Evolutionary conservation across 2,888 invertebrate genomes (phyloP).

Genomic region (Lamproptera curius): DNA sequence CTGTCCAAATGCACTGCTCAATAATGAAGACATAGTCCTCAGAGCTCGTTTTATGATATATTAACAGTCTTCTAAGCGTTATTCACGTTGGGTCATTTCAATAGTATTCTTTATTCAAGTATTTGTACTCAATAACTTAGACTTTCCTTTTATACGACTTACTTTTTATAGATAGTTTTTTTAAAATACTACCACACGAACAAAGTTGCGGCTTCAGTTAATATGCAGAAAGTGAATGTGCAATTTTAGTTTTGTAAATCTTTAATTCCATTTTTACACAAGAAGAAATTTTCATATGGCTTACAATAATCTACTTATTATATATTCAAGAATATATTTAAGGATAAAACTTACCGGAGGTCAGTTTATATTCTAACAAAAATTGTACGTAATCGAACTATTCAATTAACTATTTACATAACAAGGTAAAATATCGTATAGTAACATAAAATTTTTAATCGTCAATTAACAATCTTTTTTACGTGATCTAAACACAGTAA

Average conservation of each 20-base stretch:
- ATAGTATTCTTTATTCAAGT: too few relatives aligned
- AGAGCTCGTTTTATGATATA: too few relatives aligned
- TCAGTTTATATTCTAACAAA: conserved; percentile 50
- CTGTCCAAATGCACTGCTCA: too few relatives aligned
- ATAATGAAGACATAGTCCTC: too few relatives aligned
- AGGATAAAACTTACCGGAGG: conserved; percentile 41
- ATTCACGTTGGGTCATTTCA: too few relatives aligned
- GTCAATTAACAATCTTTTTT: conserved; percentile 51
- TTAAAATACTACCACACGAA: too few relatives aligned
- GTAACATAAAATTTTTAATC: conserved; percentile 57
- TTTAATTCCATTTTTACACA: conserved; percentile 69
- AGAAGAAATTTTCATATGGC: conserved; percentile 58
- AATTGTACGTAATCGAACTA: conserved; percentile 58
- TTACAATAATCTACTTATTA: conserved; percentile 54
- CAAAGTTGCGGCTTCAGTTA: too few relatives aligned
- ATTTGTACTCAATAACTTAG: too few relatives aligned
- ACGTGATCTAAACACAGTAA: conserved; percentile 29
- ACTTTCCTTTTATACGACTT: too few relatives aligned
- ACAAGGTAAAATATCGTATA: conserved; percentile 56
- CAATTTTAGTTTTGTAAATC: conserved; percentile 49
- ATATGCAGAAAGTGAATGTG: conserved; percentile 18
- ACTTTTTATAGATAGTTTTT: too few relatives aligned
- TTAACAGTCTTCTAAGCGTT: too few relatives aligned
- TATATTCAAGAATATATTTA: conserved; percentile 47
- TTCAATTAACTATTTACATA: conserved; percentile 67